phyloP scores from a whole-genome alignment of 2,113 vertebrate species.

The Python bivittatus region DNA sequence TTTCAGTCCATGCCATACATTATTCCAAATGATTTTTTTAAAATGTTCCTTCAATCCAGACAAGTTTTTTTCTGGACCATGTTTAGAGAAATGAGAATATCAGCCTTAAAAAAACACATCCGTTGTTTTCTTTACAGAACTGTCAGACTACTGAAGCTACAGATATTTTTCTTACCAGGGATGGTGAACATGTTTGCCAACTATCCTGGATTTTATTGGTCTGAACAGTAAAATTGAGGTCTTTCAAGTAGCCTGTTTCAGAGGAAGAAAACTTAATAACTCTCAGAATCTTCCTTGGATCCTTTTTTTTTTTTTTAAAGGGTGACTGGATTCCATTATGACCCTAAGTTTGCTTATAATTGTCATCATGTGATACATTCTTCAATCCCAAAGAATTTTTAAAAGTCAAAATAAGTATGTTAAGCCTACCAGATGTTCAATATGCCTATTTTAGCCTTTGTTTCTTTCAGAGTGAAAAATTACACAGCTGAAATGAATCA shows the following conservation, averaged over 20 bases:
- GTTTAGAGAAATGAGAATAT: conserved; percentile 21
- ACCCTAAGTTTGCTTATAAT: neutral
- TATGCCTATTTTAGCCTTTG: neutral
- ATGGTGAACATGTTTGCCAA: neutral
- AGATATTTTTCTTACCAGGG: neutral
- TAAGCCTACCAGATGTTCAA: neutral
- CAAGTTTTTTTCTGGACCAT: neutral
- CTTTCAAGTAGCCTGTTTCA: neutral
- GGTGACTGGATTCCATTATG: neutral
- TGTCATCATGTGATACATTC: neutral
- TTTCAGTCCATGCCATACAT: neutral
- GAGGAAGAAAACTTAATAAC: neutral
- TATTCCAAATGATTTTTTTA: conserved; percentile 43
- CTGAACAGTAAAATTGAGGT: neutral
- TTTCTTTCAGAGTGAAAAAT: neutral
- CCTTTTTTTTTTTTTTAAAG: neutral
- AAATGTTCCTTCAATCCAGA: conserved; percentile 37
- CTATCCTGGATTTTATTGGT: neutral
- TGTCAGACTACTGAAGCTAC: conserved; percentile 1
- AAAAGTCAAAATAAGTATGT: neutral
- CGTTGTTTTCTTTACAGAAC: neutral
- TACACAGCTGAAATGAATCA: neutral
- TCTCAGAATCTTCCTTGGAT: neutral
- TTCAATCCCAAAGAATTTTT: neutral
- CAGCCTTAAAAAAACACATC: conserved; percentile 25